Conservation (phyloP, 2,113 vertebrate genomes). For the Myotis yumanensis region DNA sequence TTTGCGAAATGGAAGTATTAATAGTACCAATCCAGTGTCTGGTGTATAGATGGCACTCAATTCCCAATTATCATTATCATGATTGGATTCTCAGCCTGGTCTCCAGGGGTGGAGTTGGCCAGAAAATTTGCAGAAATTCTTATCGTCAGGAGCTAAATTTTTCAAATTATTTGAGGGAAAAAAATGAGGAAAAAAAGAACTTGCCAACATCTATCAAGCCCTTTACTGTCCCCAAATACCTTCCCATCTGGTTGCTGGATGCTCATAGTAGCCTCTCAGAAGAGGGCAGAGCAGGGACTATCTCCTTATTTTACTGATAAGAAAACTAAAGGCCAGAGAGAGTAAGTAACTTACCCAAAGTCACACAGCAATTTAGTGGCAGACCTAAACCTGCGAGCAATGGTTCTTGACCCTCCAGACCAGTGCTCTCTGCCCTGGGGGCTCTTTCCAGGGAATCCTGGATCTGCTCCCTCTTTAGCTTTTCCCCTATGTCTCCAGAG, state of each 20-base stretch:
- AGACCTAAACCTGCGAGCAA: background rate
- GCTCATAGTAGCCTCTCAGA: background rate
- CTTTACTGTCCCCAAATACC: background rate
- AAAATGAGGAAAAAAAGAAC: background rate
- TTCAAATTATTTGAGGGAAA: background rate
- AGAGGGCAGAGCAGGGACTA: background rate
- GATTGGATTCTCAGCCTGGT: background rate
- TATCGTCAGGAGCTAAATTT: background rate
- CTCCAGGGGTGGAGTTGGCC: background rate
- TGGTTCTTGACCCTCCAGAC: background rate
- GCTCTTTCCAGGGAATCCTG: background rate
- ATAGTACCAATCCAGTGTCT: background rate
- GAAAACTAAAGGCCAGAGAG: slow-evolving; percentile 8
- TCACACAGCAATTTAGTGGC: background rate
- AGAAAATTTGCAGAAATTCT: background rate
- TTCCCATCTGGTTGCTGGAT: background rate
- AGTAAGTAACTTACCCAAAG: background rate
- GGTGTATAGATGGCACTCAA: background rate
- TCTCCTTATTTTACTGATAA: background rate
- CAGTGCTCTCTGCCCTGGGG: background rate
- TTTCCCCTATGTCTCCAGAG: background rate
- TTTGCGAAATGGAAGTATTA: background rate
- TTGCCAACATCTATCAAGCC: background rate
- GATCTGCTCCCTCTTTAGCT: background rate
- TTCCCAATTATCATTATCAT: background rate